Conservation (phyloP, 1,140 invertebrate species). For the Aphaenogaster floridana region DNA sequence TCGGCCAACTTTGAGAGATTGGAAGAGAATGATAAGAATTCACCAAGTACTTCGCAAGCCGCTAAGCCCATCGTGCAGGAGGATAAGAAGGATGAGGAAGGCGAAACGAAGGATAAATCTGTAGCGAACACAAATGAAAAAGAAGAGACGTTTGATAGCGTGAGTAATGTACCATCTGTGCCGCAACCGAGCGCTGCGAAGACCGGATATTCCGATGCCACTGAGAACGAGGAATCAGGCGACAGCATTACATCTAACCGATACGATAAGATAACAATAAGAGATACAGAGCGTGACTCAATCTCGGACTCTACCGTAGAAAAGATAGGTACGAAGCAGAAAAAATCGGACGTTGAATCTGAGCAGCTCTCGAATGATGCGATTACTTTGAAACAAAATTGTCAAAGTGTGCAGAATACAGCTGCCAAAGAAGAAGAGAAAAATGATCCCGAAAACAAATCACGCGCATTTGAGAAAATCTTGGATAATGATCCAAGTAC, state of each 20-base stretch:
- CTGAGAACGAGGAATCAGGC: conserved; percentile 3
- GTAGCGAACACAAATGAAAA: background rate
- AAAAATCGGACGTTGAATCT: background rate
- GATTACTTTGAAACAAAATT: background rate
- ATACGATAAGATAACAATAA: background rate
- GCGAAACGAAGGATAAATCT: background rate
- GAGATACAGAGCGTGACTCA: background rate
- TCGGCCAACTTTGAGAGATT: background rate
- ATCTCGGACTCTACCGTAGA: background rate
- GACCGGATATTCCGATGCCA: background rate
- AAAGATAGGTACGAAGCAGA: background rate
- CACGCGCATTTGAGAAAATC: background rate
- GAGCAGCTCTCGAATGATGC: conserved; percentile 18
- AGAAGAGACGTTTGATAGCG: background rate
- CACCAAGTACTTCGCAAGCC: background rate
- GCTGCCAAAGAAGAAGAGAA: background rate
- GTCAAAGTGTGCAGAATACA: background rate
- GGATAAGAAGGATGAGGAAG: background rate
- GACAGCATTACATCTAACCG: background rate
- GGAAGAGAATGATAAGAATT: background rate
- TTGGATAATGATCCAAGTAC: background rate
- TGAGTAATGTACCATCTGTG: background rate
- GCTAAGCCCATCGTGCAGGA: background rate
- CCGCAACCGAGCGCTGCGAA: background rate
- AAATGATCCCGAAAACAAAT: background rate